Evolutionary conservation across 2,113 vertebrate species (phyloP).

Genomic region (Alethe castanea): DNA sequence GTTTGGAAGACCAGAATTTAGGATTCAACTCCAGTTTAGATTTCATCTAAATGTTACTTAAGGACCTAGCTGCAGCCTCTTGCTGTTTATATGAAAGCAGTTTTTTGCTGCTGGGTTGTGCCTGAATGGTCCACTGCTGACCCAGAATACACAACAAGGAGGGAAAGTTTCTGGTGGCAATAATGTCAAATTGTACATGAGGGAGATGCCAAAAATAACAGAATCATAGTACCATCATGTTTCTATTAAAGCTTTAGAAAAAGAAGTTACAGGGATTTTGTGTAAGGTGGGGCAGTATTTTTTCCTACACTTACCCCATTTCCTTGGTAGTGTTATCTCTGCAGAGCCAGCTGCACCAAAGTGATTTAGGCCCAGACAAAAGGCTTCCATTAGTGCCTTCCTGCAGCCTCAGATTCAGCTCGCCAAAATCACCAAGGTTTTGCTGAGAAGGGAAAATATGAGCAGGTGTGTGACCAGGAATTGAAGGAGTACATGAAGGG

Average conservation of each 20-base stretch:
- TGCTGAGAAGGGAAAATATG: neutral
- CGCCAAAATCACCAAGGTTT: neutral
- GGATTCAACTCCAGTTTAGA: neutral
- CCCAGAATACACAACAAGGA: neutral
- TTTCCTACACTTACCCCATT: neutral
- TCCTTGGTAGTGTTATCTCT: neutral
- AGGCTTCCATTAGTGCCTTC: neutral
- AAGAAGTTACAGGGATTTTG: neutral
- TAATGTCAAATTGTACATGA: neutral
- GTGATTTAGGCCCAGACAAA: neutral
- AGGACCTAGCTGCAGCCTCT: neutral
- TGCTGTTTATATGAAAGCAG: neutral
- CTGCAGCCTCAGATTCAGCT: neutral
- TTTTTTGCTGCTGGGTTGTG: neutral
- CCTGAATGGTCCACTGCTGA: neutral
- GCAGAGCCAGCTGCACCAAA: neutral
- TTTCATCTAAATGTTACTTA: neutral
- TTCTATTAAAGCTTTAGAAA: neutral
- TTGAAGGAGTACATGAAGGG: neutral
- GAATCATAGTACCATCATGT: neutral
- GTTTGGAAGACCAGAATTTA: neutral
- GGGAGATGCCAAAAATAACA: neutral
- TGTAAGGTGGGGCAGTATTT: neutral
- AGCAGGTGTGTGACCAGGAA: neutral
- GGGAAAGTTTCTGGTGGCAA: neutral